These are phyloP conservation scores for Tenualosa thibaudeaui DNA, from an alignment of 2,797 vertebrate genomes.

Conservation along the genomic window DNA sequence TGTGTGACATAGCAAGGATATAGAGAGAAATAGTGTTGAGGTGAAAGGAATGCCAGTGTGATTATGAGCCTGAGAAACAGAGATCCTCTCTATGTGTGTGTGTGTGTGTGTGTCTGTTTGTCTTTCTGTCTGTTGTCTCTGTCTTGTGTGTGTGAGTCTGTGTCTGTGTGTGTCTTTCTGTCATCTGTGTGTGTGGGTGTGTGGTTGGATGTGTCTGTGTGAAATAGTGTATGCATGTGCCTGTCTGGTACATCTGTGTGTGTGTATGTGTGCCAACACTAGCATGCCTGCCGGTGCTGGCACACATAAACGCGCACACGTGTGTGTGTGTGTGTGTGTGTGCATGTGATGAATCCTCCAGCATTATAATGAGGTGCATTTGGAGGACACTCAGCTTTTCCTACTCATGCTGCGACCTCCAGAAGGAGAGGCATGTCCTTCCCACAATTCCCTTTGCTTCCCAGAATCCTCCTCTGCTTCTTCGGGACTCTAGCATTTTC, in stretches of 20 bases:
- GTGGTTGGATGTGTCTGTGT: too few species aligned
- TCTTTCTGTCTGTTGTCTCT: too few species aligned
- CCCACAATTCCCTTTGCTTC: neutral
- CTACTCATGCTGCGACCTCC: constrained; percentile 53
- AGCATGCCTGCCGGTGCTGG: too few species aligned
- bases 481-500: neutral
- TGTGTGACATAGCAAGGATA: neutral
- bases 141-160: neutral
- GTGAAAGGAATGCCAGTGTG: too few species aligned
- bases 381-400: constrained; percentile 49
- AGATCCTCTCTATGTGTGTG: neutral
- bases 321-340: neutral
- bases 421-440: constrained; percentile 37
- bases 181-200: too few species aligned
- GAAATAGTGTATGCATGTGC: neutral
- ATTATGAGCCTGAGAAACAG: neutral
- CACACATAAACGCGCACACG: neutral
- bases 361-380: constrained; percentile 32
- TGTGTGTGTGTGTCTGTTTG: neutral
- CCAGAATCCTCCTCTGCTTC: neutral
- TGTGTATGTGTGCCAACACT: neutral
- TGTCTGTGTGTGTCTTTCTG: neutral
- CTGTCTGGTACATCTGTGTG: neutral
- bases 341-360: neutral
- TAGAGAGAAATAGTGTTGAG: neutral